Base-by-base conservation (phyloP, 2,888 invertebrate species). In the Sepioteuthis lessoniana region DNA sequence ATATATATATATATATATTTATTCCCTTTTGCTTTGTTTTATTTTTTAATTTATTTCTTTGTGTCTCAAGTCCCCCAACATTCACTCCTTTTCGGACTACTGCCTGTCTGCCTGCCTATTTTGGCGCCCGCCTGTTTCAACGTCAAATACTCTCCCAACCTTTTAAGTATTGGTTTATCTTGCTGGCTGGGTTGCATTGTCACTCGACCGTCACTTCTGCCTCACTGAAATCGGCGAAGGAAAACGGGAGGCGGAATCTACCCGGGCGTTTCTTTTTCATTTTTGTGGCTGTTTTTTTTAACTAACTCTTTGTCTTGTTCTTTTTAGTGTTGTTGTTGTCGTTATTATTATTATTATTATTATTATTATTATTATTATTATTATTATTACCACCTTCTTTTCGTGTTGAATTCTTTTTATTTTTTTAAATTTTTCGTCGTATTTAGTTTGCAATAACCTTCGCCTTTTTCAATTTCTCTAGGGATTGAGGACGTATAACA, bases 131-230 rank as follows among this genome's bases (percentile, higher is more conserved):
- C 76, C 76, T 76, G 76, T 76, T 76, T 76, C n/a, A 13, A n/a
- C 35, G 76, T n/a, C 76, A 76, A 76, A n/a, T 76, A 76, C 16
- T 76, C n/a, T 35, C n/a, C 13, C n/a, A 76, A 35, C 76, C 76
- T 35, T 76, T n/a, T 16, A 35, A n/a, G 76, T 76, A 76, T 76
- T 76, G 76, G 76, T 76, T 76, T 76, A 76, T 76, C n/a, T 76
- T 76, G n/a, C 76, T 76, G 76, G 76, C 76, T 76, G 76, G n/a
- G 76, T 76, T n/a, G 76, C n/a, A n/a, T 76, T 35, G 76, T 76
- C 76, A 76, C 35, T 35, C n/a, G 76, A 76, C 76, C 76, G 76
- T 76, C n/a, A 76, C n/a, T 76, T 13, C 10, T 76, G 76, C 8
- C 76, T 76, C n/a, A 13, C 76, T 35, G n/a, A 16, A 76, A 35